These are phyloP conservation scores for Paracentrotus lividus DNA, from an alignment of 53 echinoderm and acorn worm species.

Conservation along the genomic window DNA sequence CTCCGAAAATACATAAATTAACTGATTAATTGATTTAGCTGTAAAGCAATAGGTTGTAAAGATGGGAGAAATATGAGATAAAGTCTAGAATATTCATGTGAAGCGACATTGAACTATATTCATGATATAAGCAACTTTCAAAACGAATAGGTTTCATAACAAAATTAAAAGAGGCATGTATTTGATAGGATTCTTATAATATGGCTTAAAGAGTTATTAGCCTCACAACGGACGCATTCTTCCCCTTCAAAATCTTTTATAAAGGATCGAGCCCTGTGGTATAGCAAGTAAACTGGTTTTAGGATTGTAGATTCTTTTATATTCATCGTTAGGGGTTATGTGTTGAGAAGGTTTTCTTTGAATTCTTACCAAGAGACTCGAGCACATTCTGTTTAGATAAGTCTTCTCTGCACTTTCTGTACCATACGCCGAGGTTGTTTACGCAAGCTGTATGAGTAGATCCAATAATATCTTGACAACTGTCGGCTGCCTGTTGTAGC, in stretches of 20 bases:
- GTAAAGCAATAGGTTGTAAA: too few species aligned
- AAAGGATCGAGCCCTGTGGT: not conserved
- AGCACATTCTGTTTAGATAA: not conserved
- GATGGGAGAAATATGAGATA: too few species aligned
- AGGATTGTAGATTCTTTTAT: not conserved
- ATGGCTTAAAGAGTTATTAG: not conserved
- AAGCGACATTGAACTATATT: too few species aligned
- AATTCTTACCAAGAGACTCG: constrained; percentile 1
- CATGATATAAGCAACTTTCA: too few species aligned
- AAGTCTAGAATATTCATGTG: too few species aligned
- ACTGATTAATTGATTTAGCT: too few species aligned
- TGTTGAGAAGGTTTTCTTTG: not conserved
- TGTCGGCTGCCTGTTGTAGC: constrained; percentile 66
- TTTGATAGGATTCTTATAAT: not conserved
- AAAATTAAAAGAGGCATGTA: not conserved
- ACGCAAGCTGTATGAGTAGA: constrained; percentile 73
- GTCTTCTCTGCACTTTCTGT: constrained; percentile 63
- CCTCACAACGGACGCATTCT: not conserved
- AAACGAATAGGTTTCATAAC: too few species aligned
- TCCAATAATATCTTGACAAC: constrained; percentile 75
- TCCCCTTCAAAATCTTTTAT: not conserved
- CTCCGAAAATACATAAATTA: too few species aligned
- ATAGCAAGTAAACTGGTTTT: not conserved
- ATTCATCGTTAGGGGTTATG: not conserved
- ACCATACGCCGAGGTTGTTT: constrained; percentile 46